These are phyloP conservation scores for Enteromius mattozi DNA, from an alignment of 2,797 vertebrate species.

Conservation along the genomic window DNA sequence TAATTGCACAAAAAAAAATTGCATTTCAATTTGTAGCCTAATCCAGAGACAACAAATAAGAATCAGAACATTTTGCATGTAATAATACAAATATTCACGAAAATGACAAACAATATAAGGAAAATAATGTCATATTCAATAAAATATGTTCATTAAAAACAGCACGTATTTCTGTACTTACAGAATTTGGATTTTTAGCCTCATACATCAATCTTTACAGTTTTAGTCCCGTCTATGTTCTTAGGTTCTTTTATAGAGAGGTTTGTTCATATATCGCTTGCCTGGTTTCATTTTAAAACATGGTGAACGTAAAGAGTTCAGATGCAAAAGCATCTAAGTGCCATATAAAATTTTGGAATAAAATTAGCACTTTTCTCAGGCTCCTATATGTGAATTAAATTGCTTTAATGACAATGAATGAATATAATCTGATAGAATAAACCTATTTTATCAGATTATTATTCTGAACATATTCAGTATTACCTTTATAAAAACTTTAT, in stretches of 20 bases:
- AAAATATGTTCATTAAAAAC: no score
- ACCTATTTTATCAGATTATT: background rate
- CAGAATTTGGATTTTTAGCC: background rate
- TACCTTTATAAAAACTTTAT: background rate
- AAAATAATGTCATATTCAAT: no score
- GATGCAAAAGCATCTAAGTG: background rate
- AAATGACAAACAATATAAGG: no score
- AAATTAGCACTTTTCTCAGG: background rate
- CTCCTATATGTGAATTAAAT: background rate
- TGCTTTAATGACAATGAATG: background rate
- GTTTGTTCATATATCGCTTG: background rate
- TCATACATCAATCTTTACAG: background rate
- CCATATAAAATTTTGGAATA: background rate
- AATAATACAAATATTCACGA: background rate
- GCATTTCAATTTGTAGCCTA: background rate
- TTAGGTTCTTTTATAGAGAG: background rate
- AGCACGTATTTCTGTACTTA: no score
- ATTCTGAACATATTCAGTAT: background rate
- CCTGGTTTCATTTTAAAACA: background rate
- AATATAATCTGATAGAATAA: no score
- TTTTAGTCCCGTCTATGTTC: background rate
- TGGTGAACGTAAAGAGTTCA: background rate
- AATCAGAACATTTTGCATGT: background rate
- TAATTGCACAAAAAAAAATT: background rate
- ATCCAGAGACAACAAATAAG: background rate